Conservation (phyloP, 2,797 vertebrate species). For the Ctenopoma kingsleyae region DNA sequence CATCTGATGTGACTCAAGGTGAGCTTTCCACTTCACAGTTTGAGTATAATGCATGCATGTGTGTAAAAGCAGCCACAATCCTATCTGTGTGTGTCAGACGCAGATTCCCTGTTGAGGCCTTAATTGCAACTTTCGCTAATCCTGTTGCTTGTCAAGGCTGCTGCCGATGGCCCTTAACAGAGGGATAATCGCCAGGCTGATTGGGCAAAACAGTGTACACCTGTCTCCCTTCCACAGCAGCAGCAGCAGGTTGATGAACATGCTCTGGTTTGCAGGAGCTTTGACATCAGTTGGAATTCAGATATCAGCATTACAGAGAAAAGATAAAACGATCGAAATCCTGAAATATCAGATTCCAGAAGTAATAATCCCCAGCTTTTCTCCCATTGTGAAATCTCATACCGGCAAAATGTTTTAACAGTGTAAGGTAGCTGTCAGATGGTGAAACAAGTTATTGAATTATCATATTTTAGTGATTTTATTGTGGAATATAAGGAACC, state of each 20-base stretch:
- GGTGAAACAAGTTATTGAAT: constrained; percentile 21
- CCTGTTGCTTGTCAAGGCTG: constrained; percentile 68
- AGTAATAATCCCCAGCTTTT: not conserved
- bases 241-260: constrained; percentile 58
- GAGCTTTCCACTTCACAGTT: constrained; percentile 63
- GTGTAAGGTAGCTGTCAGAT: constrained; percentile 5
- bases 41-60: constrained; percentile 50
- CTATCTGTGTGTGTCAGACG: constrained; percentile 70
- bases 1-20: constrained; percentile 65
- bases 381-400: constrained; percentile 5
- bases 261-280: constrained; percentile 30
- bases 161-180: constrained; percentile 60
- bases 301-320: constrained; percentile 18
- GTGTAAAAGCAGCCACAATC: constrained; percentile 56
- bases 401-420: constrained; percentile 4
- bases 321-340: constrained; percentile 11
- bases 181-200: constrained; percentile 75
- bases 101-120: constrained; percentile 72
- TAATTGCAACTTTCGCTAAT: constrained; percentile 83
- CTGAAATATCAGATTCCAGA: constrained; percentile 24
- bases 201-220: constrained; percentile 65
- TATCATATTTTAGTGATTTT: constrained; percentile 12
- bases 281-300: constrained; percentile 43
- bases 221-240: constrained; percentile 61
- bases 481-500: not conserved